These are phyloP conservation scores for Heliconius melpomene DNA, from an alignment of 1,140 invertebrate species.

Conservation along the genomic window DNA sequence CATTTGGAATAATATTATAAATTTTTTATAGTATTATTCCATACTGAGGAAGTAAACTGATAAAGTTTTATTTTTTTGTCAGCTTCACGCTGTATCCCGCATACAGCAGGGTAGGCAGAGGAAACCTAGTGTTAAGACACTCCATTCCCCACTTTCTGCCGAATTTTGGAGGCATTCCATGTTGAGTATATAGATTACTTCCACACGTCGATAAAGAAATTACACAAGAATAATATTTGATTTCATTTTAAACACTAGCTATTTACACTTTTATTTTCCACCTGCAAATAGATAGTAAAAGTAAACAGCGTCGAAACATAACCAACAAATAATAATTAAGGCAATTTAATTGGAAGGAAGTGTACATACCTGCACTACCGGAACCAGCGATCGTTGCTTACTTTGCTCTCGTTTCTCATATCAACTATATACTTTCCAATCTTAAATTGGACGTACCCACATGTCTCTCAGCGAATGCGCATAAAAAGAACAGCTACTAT, in stretches of 20 bases:
- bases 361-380: constrained; percentile 25
- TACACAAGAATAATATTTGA: background rate
- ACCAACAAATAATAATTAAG: background rate
- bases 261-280: background rate
- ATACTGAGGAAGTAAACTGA: no score
- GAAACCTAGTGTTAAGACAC: no score
- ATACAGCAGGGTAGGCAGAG: no score
- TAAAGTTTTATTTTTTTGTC: no score
- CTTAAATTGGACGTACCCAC: constrained; percentile 47
- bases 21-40: no score
- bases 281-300: background rate
- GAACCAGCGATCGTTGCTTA: constrained; percentile 31
- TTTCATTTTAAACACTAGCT: background rate
- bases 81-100: no score
- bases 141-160: no score
- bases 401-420: constrained; percentile 47
- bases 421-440: constrained; percentile 51
- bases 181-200: no score
- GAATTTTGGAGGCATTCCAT: no score
- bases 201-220: no score
- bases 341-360: background rate
- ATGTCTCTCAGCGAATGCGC: constrained; percentile 36
- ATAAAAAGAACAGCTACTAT: constrained; percentile 37
- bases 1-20: no score
- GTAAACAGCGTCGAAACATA: background rate